Base-by-base conservation (phyloP, 2,797 vertebrate species). In the Apogon hyalosoma region DNA sequence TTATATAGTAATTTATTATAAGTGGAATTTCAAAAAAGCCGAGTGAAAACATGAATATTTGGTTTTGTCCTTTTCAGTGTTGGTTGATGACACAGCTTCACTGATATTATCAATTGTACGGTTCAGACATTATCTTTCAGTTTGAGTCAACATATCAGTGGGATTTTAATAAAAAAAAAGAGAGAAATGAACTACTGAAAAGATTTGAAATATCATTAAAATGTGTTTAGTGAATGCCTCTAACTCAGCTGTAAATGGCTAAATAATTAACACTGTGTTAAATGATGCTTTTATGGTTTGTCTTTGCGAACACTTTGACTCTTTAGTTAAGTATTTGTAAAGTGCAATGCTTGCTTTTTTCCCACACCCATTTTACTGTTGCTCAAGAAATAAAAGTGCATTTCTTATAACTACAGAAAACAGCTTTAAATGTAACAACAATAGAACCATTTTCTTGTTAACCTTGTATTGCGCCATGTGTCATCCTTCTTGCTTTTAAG, bases 401-500 rank as follows among this genome's bases (percentile, higher is more conserved):
- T 53, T 74, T 56, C 16, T 54, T 58, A 65, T 56, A 43, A 51
- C 36, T 8, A 11, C 40, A 50, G 11, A 74, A 80, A 72, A 63
- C 40, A 4, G 68, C 50, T 65, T 42, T 14, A 50, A 24, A 42
- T 3, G 15, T 6, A 50, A 43, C 33, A 58, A 51, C 51, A 54
- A 51, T 31, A 28, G 63, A 71, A 63, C 15, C 10, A 24, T 63
- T 69, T 78, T 75, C 75, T 73, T 76, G 59, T 79, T 79, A 86
- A 83, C 65, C 53, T 52, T 70, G 64, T 63, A 47, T 52, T 46
- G 53, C 1, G 57, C 81, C 66, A 73, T 40, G 15, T 13, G 42
- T 63, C 77, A 72, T 56, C 45, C 60, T 63, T 75, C 74, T 74
- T 65, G 70, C 78, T 84, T 56, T 64, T 33, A 8, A 72, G 69